phyloP scores from a whole-genome alignment of 2,797 vertebrate genomes.

The Coregonus sp. region DNA sequence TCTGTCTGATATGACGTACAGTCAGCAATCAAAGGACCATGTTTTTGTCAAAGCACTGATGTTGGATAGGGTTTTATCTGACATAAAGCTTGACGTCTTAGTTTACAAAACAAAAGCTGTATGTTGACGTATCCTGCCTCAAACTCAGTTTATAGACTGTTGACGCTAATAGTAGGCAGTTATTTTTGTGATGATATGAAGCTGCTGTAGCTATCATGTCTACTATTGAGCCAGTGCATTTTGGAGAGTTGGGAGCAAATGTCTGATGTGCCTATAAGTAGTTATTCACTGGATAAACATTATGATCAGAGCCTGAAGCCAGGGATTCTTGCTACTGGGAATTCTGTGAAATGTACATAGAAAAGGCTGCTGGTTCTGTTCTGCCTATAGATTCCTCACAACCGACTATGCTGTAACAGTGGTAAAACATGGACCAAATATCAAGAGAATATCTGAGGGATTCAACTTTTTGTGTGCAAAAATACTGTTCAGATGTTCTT shows the following conservation, averaged over 20 bases:
- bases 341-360: slow-evolving; percentile 19
- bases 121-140: slow-evolving; percentile 73
- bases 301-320: slow-evolving; percentile 14
- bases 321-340: not conserved
- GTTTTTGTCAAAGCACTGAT: slow-evolving; percentile 49
- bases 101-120: slow-evolving; percentile 43
- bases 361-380: slow-evolving; percentile 13
- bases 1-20: slow-evolving; percentile 12
- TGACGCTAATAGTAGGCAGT: slow-evolving; percentile 59
- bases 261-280: slow-evolving; percentile 24
- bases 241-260: not conserved
- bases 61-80: slow-evolving; percentile 26
- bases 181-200: slow-evolving; percentile 44
- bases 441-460: slow-evolving; percentile 4
- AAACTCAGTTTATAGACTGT: slow-evolving; percentile 54
- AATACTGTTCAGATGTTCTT: slow-evolving; percentile 13
- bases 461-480: slow-evolving; percentile 23
- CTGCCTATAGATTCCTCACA: slow-evolving; percentile 27
- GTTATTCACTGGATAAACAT: slow-evolving; percentile 10
- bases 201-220: slow-evolving; percentile 46
- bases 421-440: slow-evolving; percentile 42
- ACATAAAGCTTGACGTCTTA: slow-evolving; percentile 31
- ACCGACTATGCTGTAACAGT: slow-evolving; percentile 36
- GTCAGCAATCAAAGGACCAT: slow-evolving; percentile 34
- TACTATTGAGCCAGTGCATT: slow-evolving; percentile 31